phyloP scores from a whole-genome alignment of 2,797 vertebrate species.

The Microctenopoma stevenorrisi region DNA sequence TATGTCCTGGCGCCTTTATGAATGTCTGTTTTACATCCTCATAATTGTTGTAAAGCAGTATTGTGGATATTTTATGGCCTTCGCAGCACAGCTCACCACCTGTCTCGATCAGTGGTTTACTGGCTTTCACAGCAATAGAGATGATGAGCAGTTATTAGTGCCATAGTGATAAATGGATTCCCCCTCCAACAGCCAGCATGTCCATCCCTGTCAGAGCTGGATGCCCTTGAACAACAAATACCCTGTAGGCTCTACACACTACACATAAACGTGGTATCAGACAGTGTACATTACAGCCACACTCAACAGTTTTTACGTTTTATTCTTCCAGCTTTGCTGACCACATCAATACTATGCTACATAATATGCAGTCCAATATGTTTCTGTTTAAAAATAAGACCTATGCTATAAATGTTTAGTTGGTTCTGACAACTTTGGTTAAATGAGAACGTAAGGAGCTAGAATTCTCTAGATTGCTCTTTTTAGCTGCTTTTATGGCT shows the following conservation, averaged over 20 bases:
- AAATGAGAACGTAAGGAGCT: no score
- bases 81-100: slow-evolving; percentile 50
- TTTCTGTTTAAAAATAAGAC: no score
- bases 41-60: slow-evolving; percentile 54
- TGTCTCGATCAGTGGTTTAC: slow-evolving; percentile 50
- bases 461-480: no score
- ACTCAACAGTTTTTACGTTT: no score
- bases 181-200: slow-evolving; percentile 32
- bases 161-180: slow-evolving; percentile 53
- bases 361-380: no score
- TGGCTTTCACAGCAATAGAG: slow-evolving; percentile 47
- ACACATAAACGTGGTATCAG: neutral
- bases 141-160: slow-evolving; percentile 67
- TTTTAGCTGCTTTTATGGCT: no score
- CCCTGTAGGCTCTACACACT: slow-evolving; percentile 1
- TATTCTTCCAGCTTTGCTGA: no score
- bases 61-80: slow-evolving; percentile 59
- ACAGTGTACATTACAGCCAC: no score
- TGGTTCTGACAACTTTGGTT: no score
- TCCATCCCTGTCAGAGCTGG: slow-evolving; percentile 32
- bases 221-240: slow-evolving; percentile 59
- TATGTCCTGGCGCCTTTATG: slow-evolving; percentile 41
- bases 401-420: no score
- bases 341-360: no score
- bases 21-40: slow-evolving; percentile 49